These are phyloP conservation scores for Hydropsyche betteni DNA, from an alignment of 2,888 invertebrate genomes.

Conservation along the genomic window DNA sequence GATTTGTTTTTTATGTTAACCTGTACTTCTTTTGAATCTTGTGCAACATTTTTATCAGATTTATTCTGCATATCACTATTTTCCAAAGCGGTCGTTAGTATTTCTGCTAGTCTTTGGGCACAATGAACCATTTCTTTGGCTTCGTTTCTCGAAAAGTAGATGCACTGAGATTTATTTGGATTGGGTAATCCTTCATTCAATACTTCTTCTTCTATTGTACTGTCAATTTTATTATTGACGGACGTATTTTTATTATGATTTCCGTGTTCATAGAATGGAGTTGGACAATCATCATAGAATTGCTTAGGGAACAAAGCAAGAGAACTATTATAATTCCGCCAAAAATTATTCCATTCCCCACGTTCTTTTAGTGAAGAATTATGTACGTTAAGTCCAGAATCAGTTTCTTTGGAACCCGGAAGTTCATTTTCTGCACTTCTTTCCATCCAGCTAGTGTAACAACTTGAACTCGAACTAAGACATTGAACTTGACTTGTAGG, in stretches of 20 bases:
- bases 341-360: conserved; percentile 51
- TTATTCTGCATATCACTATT: conserved; percentile 35
- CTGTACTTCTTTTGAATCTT: conserved; percentile 12
- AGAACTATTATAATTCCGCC: conserved; percentile 51
- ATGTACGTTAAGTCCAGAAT: conserved; percentile 18
- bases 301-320: conserved; percentile 44
- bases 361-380: conserved; percentile 41
- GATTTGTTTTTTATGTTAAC: conserved; percentile 13
- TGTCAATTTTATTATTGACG: too few species aligned
- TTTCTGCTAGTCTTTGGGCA: conserved; percentile 50
- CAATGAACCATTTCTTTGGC: conserved; percentile 51
- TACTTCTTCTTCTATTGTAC: conserved; percentile 1
- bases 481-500: conserved; percentile 40
- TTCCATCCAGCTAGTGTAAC: conserved; percentile 48
- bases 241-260: not conserved
- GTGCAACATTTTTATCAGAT: not conserved
- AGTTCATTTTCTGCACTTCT: conserved; percentile 22
- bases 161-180: not conserved
- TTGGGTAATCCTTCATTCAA: conserved; percentile 4
- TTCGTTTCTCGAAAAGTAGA: conserved; percentile 45
- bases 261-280: conserved; percentile 48
- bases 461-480: conserved; percentile 47
- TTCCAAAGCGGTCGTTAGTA: conserved; percentile 48
- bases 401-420: conserved; percentile 8
- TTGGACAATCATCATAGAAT: conserved; percentile 52